phyloP scores from a whole-genome alignment of 2,113 vertebrate species.

The Benitochromis conjunctus region DNA sequence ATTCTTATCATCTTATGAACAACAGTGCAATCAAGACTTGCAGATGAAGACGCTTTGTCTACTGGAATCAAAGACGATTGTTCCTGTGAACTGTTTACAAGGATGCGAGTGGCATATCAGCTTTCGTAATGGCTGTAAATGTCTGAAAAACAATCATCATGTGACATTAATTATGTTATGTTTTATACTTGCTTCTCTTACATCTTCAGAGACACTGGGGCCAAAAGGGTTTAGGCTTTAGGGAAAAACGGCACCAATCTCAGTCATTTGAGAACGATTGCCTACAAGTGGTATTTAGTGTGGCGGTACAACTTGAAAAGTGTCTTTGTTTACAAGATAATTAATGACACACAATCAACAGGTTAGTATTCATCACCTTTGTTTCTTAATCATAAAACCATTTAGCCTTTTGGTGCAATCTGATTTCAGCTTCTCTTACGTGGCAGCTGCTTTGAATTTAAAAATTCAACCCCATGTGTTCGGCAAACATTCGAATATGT shows the following conservation, averaged over 20 bases:
- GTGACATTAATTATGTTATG: neutral
- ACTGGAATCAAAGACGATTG: neutral
- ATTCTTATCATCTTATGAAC: neutral
- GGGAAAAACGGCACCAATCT: neutral
- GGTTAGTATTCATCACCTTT: neutral
- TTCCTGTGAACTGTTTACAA: neutral
- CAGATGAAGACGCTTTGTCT: neutral
- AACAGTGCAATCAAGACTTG: neutral
- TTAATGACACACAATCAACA: neutral
- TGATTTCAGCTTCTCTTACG: neutral
- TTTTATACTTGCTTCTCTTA: neutral
- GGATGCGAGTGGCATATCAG: neutral
- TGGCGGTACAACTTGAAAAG: neutral
- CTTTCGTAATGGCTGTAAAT: neutral
- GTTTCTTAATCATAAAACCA: neutral
- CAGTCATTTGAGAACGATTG: neutral
- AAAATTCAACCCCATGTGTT: neutral
- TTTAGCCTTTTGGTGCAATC: neutral
- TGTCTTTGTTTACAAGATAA: neutral
- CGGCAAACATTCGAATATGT: neutral
- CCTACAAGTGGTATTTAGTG: slow-evolving; percentile 16
- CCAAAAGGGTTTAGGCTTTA: neutral
- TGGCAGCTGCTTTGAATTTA: neutral
- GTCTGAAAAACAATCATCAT: neutral
- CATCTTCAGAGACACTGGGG: neutral